Percentiles rank a stretch among this genome's conserved stretches.
These are phyloP conservation scores for Chlorops oryzae DNA, from an alignment of 1,140 invertebrate genomes.

Conservation along the genomic window DNA sequence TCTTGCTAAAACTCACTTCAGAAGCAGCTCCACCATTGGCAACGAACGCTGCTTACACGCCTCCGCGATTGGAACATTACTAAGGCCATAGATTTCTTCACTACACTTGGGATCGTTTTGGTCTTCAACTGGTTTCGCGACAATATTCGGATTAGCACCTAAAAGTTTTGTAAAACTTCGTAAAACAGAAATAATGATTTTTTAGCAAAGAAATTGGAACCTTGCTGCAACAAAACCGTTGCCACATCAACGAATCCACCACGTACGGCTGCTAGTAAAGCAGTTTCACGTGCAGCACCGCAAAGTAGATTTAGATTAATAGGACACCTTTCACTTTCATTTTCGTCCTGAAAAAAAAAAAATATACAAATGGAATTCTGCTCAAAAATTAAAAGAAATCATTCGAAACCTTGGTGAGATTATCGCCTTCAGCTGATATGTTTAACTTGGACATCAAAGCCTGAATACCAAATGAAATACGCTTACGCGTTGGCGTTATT, in stretches of 20 bases:
- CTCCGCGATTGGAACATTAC: constrained; percentile 61
- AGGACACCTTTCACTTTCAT: constrained; percentile 59
- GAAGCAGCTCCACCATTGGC: constrained; percentile 62
- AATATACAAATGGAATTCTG: not conserved
- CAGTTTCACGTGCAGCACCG: constrained; percentile 58
- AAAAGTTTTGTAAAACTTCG: too few species aligned
- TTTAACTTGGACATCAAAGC: constrained; percentile 78
- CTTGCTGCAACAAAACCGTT: constrained; percentile 63
- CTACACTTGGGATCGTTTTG: constrained; percentile 48
- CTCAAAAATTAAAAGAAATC: constrained; percentile 5
- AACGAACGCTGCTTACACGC: constrained; percentile 64
- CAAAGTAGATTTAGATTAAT: constrained; percentile 71
- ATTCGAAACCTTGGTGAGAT: constrained; percentile 15
- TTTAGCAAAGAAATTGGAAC: too few species aligned
- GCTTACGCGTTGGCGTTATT: constrained; percentile 56
- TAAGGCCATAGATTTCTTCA: constrained; percentile 46
- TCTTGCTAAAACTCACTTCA: constrained; percentile 52
- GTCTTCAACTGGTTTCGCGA: constrained; percentile 50
- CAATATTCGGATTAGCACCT: constrained; percentile 67
- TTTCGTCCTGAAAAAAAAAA: constrained; percentile 42
- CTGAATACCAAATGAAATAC: constrained; percentile 81
- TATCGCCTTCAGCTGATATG: constrained; percentile 46
- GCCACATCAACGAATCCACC: constrained; percentile 71
- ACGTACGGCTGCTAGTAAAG: constrained; percentile 72
- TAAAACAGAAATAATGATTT: too few species aligned